phyloP scores from a whole-genome alignment of 2,113 vertebrate species.

The Macrotus californicus region DNA sequence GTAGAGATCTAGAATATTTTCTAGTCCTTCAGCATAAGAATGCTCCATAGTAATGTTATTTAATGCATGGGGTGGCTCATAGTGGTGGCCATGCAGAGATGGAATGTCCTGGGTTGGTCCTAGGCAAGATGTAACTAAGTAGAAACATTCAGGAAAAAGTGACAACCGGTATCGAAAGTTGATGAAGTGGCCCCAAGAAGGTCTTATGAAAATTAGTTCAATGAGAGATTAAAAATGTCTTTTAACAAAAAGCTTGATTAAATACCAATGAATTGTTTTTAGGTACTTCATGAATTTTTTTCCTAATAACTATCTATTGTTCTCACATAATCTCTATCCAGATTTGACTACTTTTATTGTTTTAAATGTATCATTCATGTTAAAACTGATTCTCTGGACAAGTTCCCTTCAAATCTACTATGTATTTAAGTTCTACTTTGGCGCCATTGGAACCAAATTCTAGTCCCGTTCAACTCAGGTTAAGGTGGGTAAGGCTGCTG shows the following conservation, averaged over 20 bases:
- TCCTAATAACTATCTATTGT: background rate
- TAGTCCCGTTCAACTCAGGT: background rate
- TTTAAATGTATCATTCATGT: background rate
- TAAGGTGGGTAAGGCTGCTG: background rate
- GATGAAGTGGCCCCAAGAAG: background rate
- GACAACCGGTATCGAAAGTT: background rate
- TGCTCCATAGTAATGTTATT: background rate
- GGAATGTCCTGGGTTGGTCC: background rate
- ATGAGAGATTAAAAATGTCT: background rate
- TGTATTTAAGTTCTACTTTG: background rate
- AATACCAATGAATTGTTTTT: background rate
- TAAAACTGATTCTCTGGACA: background rate
- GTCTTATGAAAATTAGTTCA: background rate
- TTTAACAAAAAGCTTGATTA: background rate
- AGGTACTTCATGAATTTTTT: background rate
- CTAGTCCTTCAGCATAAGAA: background rate
- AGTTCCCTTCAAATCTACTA: background rate
- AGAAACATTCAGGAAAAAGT: background rate
- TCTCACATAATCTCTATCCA: background rate
- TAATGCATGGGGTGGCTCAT: background rate
- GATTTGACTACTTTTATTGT: background rate
- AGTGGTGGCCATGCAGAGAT: background rate
- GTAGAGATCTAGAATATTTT: background rate
- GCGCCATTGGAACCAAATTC: background rate
- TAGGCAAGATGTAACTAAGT: background rate